A percentile compares a stretch with the other conserved stretches of the same genome.
phyloP scores from a whole-genome alignment of 2,888 invertebrate genomes.

The Norana najaformis region DNA sequence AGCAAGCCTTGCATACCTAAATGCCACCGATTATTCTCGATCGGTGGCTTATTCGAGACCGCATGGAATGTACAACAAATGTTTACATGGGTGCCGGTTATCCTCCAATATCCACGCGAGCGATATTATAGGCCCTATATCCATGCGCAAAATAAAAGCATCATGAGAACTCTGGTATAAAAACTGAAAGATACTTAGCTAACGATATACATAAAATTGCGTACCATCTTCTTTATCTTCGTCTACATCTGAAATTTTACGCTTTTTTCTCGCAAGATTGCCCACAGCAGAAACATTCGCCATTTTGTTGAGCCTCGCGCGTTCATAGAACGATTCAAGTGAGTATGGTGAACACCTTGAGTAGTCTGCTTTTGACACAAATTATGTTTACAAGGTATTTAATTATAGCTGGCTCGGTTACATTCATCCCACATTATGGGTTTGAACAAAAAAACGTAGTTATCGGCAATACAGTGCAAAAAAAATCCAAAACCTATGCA shows the following conservation, averaged over 20 bases:
- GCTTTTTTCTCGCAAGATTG: neutral
- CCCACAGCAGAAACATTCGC: neutral
- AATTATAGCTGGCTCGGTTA: too few species aligned
- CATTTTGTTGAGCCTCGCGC: neutral
- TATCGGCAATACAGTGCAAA: too few species aligned
- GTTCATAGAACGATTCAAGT: neutral
- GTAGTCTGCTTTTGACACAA: too few species aligned
- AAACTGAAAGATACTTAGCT: neutral
- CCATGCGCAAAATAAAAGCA: neutral
- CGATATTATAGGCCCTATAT: neutral
- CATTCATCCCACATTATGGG: too few species aligned
- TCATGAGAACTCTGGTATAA: neutral
- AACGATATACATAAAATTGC: neutral
- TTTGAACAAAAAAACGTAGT: too few species aligned
- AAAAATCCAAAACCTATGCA: too few species aligned
- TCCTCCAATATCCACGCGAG: neutral
- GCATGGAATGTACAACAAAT: neutral
- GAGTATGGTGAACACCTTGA: neutral
- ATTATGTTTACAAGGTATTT: too few species aligned
- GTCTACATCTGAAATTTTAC: constrained; percentile 25
- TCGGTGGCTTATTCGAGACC: too few species aligned
- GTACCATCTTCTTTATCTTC: constrained; percentile 28
- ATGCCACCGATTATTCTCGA: too few species aligned
- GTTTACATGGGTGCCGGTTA: neutral
- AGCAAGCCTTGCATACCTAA: too few species aligned